Conservation (phyloP, 2,888 invertebrate species). For the Liodrosophila aerea region DNA sequence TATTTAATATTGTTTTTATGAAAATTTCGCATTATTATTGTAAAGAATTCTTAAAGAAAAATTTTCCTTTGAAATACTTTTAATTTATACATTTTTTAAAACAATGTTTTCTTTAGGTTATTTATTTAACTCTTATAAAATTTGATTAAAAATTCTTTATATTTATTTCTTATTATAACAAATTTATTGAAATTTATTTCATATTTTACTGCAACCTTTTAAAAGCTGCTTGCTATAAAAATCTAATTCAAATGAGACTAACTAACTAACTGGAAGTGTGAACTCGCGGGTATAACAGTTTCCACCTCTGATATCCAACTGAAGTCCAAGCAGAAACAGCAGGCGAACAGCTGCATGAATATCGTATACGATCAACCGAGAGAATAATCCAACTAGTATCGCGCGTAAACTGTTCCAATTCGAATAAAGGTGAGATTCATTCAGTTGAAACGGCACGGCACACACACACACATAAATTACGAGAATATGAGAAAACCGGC, state of each 20-base stretch:
- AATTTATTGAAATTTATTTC: neutral
- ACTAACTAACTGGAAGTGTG: slow-evolving; percentile 13
- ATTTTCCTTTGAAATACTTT: too few relatives aligned
- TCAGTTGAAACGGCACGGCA: slow-evolving; percentile 53
- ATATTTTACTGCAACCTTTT: neutral
- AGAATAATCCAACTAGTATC: slow-evolving; percentile 36
- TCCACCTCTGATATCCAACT: slow-evolving; percentile 50
- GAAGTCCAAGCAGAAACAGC: slow-evolving; percentile 27
- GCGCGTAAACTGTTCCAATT: slow-evolving; percentile 59
- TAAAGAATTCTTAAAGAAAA: too few relatives aligned
- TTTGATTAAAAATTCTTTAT: neutral
- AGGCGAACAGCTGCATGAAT: slow-evolving; percentile 37
- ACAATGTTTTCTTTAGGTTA: neutral
- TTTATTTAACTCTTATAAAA: neutral
- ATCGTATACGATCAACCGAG: slow-evolving; percentile 63
- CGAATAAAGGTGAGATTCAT: slow-evolving; percentile 74
- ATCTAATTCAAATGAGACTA: slow-evolving; percentile 20
- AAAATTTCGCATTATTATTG: too few relatives aligned
- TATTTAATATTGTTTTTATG: too few relatives aligned
- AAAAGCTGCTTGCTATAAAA: slow-evolving; percentile 37
- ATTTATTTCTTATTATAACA: neutral
- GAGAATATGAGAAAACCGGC: slow-evolving; percentile 69
- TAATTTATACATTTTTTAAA: neutral
- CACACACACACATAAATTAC: slow-evolving; percentile 69
- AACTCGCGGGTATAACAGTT: slow-evolving; percentile 44